phyloP scores from a whole-genome alignment of 2,113 vertebrate species.

The Cricetomys ansorgei region DNA sequence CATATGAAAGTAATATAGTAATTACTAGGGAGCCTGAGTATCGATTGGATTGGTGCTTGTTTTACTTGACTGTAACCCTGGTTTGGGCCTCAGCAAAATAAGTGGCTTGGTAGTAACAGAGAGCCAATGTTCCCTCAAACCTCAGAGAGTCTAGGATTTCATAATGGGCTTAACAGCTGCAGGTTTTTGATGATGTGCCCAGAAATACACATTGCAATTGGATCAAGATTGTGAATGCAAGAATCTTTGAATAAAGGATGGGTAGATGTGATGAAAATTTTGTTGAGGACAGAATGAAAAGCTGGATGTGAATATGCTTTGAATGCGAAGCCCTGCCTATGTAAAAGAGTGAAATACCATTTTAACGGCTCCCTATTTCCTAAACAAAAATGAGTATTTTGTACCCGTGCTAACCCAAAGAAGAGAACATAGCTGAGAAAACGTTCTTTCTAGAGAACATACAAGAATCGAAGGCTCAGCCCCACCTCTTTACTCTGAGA shows the following conservation, averaged over 20 bases:
- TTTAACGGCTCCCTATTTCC: conserved; percentile 22
- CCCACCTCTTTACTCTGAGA: neutral
- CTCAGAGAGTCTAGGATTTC: conserved; percentile 76
- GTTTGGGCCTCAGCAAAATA: conserved; percentile 35
- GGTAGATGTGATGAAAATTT: conserved; percentile 37
- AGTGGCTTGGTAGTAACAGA: conserved; percentile 61
- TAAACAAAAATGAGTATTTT: conserved; percentile 18
- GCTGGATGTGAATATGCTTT: neutral
- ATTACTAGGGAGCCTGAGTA: neutral
- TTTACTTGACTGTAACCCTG: conserved; percentile 34
- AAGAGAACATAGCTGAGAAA: neutral
- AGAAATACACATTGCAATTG: conserved; percentile 70
- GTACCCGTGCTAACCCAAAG: neutral
- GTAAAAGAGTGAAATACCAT: neutral
- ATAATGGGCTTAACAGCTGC: conserved; percentile 79
- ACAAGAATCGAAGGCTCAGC: neutral
- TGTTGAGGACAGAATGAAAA: conserved; percentile 58
- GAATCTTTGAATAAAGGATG: conserved; percentile 50
- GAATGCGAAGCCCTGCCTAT: conserved; percentile 10
- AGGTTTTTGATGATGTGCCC: conserved; percentile 72
- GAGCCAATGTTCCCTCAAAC: conserved; percentile 68
- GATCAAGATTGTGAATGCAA: conserved; percentile 58
- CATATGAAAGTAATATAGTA: neutral
- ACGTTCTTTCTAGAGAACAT: neutral
- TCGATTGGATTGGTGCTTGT: neutral